A percentile compares a stretch with the other conserved stretches of the same genome.
Conservation (phyloP, 2,888 invertebrate species). For the Drosophila melanocephala region DNA sequence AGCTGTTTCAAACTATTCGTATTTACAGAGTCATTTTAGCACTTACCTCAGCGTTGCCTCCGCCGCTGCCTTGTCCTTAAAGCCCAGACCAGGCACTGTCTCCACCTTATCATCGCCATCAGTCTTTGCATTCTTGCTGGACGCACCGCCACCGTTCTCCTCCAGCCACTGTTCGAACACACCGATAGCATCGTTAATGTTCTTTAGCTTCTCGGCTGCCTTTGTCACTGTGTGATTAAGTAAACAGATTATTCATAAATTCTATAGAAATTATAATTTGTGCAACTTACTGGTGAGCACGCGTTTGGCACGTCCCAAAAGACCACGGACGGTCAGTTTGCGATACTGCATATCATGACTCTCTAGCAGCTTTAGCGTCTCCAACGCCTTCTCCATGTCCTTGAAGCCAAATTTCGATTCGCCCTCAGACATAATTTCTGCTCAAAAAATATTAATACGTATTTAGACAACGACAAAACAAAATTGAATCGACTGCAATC, state of each 20-base stretch:
- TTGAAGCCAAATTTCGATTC: slow-evolving; percentile 90
- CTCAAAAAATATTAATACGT: slow-evolving; percentile 15
- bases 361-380: slow-evolving; percentile 88
- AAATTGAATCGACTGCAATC: slow-evolving; percentile 31
- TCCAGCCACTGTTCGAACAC: slow-evolving; percentile 90
- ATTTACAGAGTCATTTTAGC: neutral
- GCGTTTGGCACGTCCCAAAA: slow-evolving; percentile 87
- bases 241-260: neutral
- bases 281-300: slow-evolving; percentile 85
- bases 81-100: slow-evolving; percentile 91
- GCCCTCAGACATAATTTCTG: slow-evolving; percentile 67
- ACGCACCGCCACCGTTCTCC: slow-evolving; percentile 85
- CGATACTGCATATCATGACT: slow-evolving; percentile 89
- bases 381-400: slow-evolving; percentile 89
- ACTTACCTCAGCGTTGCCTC: slow-evolving; percentile 88
- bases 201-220: slow-evolving; percentile 89
- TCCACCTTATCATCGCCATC: slow-evolving; percentile 87
- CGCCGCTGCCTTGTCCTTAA: slow-evolving; percentile 92
- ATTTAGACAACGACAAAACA: neutral
- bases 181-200: slow-evolving; percentile 89
- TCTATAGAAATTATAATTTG: neutral
- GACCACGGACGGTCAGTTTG: slow-evolving; percentile 88
- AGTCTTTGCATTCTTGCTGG: slow-evolving; percentile 85
- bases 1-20: slow-evolving; percentile 1
- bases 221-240: slow-evolving; percentile 87